Percentiles rank a stretch among this genome's conserved stretches.
Evolutionary conservation across 2,113 vertebrate species (phyloP).

Genomic region (Oreochromis aureus): DNA sequence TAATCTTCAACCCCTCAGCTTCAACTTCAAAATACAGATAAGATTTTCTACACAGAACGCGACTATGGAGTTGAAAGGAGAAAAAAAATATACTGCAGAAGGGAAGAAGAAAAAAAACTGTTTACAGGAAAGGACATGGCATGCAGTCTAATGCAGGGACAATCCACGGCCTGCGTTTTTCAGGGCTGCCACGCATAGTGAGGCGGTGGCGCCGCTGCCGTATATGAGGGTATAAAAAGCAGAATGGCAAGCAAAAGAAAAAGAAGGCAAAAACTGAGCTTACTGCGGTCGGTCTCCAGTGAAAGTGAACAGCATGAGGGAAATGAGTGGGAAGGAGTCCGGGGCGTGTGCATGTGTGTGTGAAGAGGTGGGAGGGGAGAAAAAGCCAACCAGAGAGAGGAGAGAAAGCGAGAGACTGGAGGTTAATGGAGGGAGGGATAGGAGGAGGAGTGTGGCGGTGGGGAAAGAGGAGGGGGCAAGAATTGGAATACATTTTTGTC

Average conservation of each 20-base stretch:
- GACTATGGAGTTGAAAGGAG: conserved; percentile 1
- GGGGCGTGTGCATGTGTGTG: conserved; percentile 56
- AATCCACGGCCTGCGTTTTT: conserved; percentile 55
- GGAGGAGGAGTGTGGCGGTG: conserved; percentile 66
- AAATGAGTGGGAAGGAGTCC: conserved; percentile 62
- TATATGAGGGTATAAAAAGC: conserved; percentile 23
- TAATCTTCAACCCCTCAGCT: conserved; percentile 1
- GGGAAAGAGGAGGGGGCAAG: conserved; percentile 54
- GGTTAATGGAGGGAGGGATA: conserved; percentile 65
- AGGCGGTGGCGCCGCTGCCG: conserved; percentile 16
- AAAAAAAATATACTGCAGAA: conserved; percentile 20
- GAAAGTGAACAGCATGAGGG: conserved; percentile 60
- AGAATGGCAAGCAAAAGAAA: conserved; percentile 27
- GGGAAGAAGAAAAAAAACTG: conserved; percentile 37
- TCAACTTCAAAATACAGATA: not conserved
- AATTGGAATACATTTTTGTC: conserved; percentile 56
- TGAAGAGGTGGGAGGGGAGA: conserved; percentile 67
- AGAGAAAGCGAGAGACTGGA: conserved; percentile 39
- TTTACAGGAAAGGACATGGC: conserved; percentile 42
- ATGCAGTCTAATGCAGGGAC: conserved; percentile 48
- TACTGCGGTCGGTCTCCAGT: conserved; percentile 48
- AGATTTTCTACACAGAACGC: not conserved
- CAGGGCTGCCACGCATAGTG: conserved; percentile 34
- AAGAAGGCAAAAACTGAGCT: conserved; percentile 25
- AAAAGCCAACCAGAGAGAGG: conserved; percentile 23